These are phyloP conservation scores for Hystrix cristata DNA, from an alignment of 2,113 vertebrate species.

Conservation along the genomic window DNA sequence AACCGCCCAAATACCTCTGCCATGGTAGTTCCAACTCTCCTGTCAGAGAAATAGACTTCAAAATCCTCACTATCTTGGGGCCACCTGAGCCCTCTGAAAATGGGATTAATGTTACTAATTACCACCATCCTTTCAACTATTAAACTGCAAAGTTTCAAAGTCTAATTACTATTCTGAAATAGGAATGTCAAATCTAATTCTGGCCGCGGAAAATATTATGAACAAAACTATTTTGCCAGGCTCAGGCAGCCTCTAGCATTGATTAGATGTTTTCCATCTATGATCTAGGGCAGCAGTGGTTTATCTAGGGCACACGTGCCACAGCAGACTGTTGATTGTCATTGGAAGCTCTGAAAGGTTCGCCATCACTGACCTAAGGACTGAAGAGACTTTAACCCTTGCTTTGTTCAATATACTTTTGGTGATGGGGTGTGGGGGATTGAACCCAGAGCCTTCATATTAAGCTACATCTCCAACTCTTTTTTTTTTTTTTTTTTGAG, in stretches of 20 bases:
- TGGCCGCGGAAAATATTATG: not conserved
- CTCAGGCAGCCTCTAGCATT: not conserved
- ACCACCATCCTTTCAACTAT: not conserved
- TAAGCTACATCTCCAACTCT: not conserved
- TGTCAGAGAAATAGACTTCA: not conserved
- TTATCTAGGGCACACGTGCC: not conserved
- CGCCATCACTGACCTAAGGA: not conserved
- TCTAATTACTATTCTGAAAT: constrained; percentile 39
- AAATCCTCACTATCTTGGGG: not conserved
- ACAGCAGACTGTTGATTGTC: not conserved
- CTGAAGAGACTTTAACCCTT: not conserved
- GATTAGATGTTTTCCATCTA: not conserved
- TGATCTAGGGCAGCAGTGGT: not conserved
- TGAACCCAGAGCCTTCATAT: too few relatives aligned
- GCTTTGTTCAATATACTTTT: not conserved
- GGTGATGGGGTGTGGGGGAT: not conserved
- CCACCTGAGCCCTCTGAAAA: not conserved
- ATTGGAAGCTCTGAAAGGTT: not conserved
- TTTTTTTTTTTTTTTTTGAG: not conserved
- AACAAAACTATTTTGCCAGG: not conserved
- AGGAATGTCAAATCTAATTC: not conserved
- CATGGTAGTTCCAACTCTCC: not conserved
- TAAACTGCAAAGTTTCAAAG: not conserved
- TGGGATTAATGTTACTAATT: not conserved
- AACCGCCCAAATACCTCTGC: not conserved